Evolutionary conservation across 2,888 invertebrate species (phyloP), one percentile per base, ranked within the genome.

Genomic region (Vanessa cardui): DNA sequence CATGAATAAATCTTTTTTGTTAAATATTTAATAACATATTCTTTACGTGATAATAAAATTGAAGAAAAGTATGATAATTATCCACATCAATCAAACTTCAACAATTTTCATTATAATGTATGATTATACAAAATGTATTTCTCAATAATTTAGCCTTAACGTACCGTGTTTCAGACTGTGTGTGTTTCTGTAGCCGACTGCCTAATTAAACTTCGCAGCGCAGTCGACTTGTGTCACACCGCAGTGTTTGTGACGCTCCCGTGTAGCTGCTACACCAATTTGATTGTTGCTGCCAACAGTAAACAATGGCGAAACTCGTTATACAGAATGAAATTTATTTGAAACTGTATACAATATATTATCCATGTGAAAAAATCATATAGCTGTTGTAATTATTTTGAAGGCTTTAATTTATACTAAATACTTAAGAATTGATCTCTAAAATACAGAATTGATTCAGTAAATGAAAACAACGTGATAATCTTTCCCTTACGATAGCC

Each of bases 141-240:
- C 12, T 4, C 50, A 21, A 33, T 47, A n/a, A 18, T 62, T 49
- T 62, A 6, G 31, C 66, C 66, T 87, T 83, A 85, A 73, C 61
- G 67, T 62, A 76, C 39, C 39, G 39, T 39, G 3, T 39, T 39
- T 12, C 39, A 39, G 39, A 39, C 76, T 78, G 80, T 72, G 54
- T n/a, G 54, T 64, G 60, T 66, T 62, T 69, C 80, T 78, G 80
- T 74, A 75, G 76, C 76, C 79, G 82, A 81, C 81, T 76, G 80
- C 76, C 87, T 88, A 88, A 88, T 89, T 87, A 86, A 88, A 88
- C 83, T 85, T 84, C 73, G 84, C 70, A 78, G n/a, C 31, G 26
- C n/a, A 54, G 54, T 54, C 31, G 54, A 80, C 85, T 64, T 31
- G n/a, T 26, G 39, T 45, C 59, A 81, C 80, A 82, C 66, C 62